A percentile compares a stretch with the other conserved stretches of the same genome.
Evolutionary conservation across 2,113 vertebrate species (phyloP).

Genomic region (Cettia cetti): DNA sequence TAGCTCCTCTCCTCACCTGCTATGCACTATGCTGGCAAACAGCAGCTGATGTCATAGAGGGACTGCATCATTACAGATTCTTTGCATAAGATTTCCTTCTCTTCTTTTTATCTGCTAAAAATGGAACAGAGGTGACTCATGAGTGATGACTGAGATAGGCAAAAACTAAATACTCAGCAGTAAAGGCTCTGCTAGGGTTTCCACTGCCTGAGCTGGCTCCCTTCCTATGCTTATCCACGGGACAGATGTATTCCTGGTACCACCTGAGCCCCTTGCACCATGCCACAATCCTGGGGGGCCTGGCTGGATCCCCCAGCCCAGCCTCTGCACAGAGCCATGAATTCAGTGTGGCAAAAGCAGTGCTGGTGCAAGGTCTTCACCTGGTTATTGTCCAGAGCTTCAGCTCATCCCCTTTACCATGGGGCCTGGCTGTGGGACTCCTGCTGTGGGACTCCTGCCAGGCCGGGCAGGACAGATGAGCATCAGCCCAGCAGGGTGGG

Average conservation of each 20-base stretch:
- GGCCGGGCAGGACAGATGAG: conserved; percentile 14
- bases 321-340: neutral
- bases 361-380: conserved; percentile 77
- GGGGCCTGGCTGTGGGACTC: conserved; percentile 70
- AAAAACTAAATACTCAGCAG: neutral
- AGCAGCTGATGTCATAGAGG: neutral
- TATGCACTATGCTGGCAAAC: neutral
- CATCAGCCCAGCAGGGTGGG: neutral
- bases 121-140: neutral
- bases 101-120: neutral
- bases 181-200: neutral
- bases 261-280: too few relatives aligned
- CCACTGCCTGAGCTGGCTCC: neutral
- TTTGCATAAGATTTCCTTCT: neutral
- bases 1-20: neutral
- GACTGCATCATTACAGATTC: neutral
- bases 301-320: neutral
- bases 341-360: conserved; percentile 79
- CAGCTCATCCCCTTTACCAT: conserved; percentile 74
- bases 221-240: neutral
- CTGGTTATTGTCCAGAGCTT: conserved; percentile 80
- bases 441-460: conserved; percentile 79
- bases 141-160: neutral
- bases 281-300: neutral
- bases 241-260: neutral